Evolutionary conservation across 2,113 vertebrate genomes (phyloP).

Genomic region (Talpa occidentalis): DNA sequence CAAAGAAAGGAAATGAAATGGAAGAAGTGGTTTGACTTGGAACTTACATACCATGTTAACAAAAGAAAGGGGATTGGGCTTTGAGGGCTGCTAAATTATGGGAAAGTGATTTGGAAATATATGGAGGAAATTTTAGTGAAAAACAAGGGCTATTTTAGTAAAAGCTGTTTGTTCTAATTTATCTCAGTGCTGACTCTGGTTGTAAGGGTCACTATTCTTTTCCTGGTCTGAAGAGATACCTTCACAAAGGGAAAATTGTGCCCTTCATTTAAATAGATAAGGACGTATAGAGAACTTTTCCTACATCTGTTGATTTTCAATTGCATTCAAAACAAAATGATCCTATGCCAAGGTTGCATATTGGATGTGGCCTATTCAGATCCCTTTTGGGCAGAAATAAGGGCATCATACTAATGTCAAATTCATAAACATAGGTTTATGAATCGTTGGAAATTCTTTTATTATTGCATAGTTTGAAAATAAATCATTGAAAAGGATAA

Average conservation of each 20-base stretch:
- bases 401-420: not conserved
- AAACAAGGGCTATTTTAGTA: not conserved
- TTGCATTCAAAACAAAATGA: slow-evolving; percentile 8
- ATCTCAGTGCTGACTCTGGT: not conserved
- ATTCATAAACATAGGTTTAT: not conserved
- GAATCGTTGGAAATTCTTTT: not conserved
- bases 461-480: not conserved
- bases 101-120: not conserved
- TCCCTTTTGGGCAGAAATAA: not conserved
- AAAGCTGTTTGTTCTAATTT: not conserved
- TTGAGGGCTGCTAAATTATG: not conserved
- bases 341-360: not conserved
- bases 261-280: not conserved
- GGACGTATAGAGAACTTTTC: not conserved
- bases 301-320: not conserved
- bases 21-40: not conserved
- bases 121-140: not conserved
- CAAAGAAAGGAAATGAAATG: not conserved
- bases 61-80: not conserved
- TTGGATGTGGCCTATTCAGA: not conserved
- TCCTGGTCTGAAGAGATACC: not conserved
- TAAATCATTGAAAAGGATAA: not conserved
- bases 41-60: not conserved
- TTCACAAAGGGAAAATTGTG: not conserved
- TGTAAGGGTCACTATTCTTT: not conserved